Evolutionary conservation across 2,113 vertebrate genomes (phyloP).

Genomic region (Melierax canorus): DNA sequence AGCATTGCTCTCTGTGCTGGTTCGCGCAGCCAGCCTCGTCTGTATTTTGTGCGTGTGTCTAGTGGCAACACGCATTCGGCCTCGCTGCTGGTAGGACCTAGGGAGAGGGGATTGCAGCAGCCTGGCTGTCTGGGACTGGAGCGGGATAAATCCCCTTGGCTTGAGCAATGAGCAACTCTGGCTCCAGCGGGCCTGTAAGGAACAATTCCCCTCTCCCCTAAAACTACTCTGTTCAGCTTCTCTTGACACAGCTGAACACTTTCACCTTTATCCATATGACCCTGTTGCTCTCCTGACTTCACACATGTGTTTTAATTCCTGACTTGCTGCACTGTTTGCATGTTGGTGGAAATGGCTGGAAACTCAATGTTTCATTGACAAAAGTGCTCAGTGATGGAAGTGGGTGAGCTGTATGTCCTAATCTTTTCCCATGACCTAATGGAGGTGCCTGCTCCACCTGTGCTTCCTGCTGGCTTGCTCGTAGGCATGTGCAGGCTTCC

Average conservation of each 20-base stretch:
- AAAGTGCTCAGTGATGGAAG: background rate
- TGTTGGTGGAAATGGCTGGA: background rate
- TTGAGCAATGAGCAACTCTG: background rate
- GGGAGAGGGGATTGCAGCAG: background rate
- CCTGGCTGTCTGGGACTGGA: background rate
- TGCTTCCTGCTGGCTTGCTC: background rate
- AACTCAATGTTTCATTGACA: background rate
- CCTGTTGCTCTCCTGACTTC: background rate
- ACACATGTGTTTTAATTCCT: background rate
- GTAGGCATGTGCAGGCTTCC: background rate
- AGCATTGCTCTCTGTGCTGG: too few relatives aligned
- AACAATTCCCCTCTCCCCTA: background rate
- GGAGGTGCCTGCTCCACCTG: background rate
- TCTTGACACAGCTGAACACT: background rate
- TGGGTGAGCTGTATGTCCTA: background rate
- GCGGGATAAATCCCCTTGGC: fast-evolving
- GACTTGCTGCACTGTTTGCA: background rate
- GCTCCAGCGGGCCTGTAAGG: background rate
- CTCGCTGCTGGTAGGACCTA: background rate
- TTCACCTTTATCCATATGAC: background rate
- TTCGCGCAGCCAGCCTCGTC: background rate
- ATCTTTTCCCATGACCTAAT: background rate
- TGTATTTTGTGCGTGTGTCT: background rate
- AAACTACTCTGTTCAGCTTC: background rate
- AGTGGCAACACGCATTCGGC: fast-evolving